Evolutionary conservation across 2,797 vertebrate genomes (phyloP).

Genomic region (Pangasius macronema): DNA sequence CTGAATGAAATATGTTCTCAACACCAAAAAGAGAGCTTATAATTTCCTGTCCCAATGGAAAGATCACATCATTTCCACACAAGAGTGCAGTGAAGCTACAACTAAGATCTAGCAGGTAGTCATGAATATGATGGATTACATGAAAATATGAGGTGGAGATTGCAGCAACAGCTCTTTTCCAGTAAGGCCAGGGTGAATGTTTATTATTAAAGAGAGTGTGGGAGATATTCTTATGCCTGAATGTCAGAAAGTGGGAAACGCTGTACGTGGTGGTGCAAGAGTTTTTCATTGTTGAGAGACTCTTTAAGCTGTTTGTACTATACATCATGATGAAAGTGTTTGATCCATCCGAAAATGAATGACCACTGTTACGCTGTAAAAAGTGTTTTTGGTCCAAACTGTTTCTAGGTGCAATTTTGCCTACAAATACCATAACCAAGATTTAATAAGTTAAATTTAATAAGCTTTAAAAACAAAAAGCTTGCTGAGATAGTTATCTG

Average conservation of each 20-base stretch:
- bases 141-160: constrained; percentile 34
- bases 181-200: constrained; percentile 43
- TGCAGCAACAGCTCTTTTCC: constrained; percentile 45
- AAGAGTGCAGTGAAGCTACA: not conserved
- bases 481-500: constrained; percentile 12
- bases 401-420: not conserved
- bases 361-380: not conserved
- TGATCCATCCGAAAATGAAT: not conserved
- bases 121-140: constrained; percentile 36
- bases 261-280: not conserved
- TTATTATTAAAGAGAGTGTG: constrained; percentile 46
- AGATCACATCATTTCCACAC: not conserved
- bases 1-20: constrained; percentile 17
- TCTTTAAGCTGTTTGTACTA: not conserved
- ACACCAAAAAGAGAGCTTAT: constrained; percentile 2
- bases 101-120: constrained; percentile 14
- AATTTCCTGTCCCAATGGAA: constrained; percentile 9
- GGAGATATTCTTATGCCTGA: constrained; percentile 32
- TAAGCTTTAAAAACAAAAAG: constrained; percentile 2
- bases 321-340: not conserved
- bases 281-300: not conserved
- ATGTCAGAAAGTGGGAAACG: constrained; percentile 44
- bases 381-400: not conserved
- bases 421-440: not conserved
- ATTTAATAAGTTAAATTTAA: not conserved